Percentiles rank a stretch among this genome's conserved stretches.
These are phyloP conservation scores for Megastigmus dorsalis DNA, from an alignment of 2,888 invertebrate species.

Conservation along the genomic window DNA sequence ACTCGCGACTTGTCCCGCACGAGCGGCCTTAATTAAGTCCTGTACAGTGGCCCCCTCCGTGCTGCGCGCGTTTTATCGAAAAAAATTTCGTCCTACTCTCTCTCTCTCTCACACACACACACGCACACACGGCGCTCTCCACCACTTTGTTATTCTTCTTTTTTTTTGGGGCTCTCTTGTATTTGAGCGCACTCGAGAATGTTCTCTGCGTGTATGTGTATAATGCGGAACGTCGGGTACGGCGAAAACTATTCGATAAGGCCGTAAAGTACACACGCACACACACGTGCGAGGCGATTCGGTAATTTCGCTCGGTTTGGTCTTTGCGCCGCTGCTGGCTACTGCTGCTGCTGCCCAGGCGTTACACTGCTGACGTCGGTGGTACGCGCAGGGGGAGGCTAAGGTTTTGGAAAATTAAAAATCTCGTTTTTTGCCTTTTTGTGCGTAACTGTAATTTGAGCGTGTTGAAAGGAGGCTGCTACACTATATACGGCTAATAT, in stretches of 20 bases:
- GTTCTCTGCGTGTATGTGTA: no score
- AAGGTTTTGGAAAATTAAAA: conserved; percentile 12
- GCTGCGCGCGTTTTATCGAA: conserved; percentile 17
- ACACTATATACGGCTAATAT: no score
- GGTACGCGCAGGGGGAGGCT: neutral
- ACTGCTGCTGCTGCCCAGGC: no score
- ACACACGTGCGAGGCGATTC: neutral
- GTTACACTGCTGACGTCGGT: no score
- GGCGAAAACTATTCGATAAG: conserved; percentile 12
- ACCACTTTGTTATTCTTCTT: no score
- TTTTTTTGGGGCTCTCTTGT: no score
- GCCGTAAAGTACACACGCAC: conserved; percentile 11
- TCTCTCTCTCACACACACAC: no score
- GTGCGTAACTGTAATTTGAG: no score
- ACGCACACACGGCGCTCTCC: no score
- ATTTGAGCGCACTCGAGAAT: no score
- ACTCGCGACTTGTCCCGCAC: neutral
- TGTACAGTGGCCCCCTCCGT: neutral
- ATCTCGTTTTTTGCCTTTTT: no score
- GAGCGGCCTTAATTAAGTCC: conserved; percentile 14
- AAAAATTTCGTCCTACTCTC: neutral
- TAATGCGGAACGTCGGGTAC: neutral
- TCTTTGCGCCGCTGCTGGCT: neutral
- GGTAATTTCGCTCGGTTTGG: neutral
- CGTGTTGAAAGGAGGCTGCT: no score